phyloP scores from a whole-genome alignment of 1,140 invertebrate species.

The Daktulosphaira vitifoliae region DNA sequence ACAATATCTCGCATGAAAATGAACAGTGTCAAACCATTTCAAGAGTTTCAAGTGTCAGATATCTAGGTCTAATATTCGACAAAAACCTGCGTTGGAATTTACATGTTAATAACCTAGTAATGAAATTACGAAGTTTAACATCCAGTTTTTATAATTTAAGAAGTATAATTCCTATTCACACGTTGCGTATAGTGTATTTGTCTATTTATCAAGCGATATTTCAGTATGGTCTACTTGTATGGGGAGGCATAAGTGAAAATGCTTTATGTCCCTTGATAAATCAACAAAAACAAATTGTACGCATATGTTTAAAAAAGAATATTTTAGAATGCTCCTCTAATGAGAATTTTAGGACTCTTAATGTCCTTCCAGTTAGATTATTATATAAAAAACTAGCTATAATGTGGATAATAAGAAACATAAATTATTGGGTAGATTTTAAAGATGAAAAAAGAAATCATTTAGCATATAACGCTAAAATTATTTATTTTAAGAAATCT shows the following conservation, averaged over 20 bases:
- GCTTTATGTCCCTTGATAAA: not conserved
- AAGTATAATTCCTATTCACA: not conserved
- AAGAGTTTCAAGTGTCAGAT: not conserved
- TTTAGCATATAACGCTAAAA: too few species aligned
- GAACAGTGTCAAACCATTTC: not conserved
- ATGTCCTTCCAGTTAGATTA: too few species aligned
- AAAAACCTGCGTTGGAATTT: not conserved
- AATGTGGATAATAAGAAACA: too few species aligned
- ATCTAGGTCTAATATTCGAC: not conserved
- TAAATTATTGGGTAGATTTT: too few species aligned
- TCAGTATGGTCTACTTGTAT: not conserved
- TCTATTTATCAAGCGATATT: not conserved
- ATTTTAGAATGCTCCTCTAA: too few species aligned
- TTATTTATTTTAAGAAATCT: too few species aligned
- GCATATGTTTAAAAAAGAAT: not conserved
- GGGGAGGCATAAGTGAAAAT: not conserved
- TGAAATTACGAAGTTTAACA: not conserved
- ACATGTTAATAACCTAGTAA: not conserved
- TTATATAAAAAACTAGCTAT: too few species aligned
- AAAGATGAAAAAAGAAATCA: too few species aligned
- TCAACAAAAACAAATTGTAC: not conserved
- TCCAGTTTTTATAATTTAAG: not conserved
- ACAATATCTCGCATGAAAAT: not conserved
- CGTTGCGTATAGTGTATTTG: not conserved
- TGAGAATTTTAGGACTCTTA: too few species aligned